Evolutionary conservation across 2,888 invertebrate genomes (phyloP), one percentile per base, ranked within the genome.

Genomic region (Caenorhabditis uteleia): DNA sequence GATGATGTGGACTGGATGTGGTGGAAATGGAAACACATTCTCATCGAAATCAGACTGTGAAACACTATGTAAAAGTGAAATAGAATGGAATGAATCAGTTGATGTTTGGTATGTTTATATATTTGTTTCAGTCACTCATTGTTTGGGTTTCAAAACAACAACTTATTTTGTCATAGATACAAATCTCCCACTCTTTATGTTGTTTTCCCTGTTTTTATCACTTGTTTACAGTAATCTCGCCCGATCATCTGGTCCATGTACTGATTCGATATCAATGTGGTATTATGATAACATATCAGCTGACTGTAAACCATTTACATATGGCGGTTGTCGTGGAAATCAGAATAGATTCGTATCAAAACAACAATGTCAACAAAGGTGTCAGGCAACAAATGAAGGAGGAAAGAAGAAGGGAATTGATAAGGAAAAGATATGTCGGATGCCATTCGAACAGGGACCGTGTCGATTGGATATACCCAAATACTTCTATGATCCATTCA

Each of bases 1-100:
- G 48, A 78, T 82, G 70, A 64, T 78, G 58, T 82, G 77, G 77
- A 67, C 74, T 20, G 82, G 82, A 39, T 82, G 82, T 48, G 80
- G 75, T 14, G 82, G 82, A 21, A 82, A 82, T 46, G 79, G 78
- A 10, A 82, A 82, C 67, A 64, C 77, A 16, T 79, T 77, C 67
- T 71, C 74, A 1, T 72, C 75, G 25, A 69, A 70, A 36, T 65
- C 70, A 10, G 81, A 81, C 50, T 79, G 80, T 57, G 76, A 80
- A 42, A 60, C 75, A 7, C 62, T 80, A 27, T 80, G 79, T 48
- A 20, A 38, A n/a, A 58, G 38, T 16, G 75, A 75, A 34, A 50
- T 46, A 3, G 18, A 44, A 1, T 69, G 66, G 64, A 23, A 7
- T 18, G 29, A 40, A 18, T 16, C 27, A 18, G n/a, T 36, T 18